phyloP scores from a whole-genome alignment of 2,113 vertebrate genomes.

The Puma concolor region DNA sequence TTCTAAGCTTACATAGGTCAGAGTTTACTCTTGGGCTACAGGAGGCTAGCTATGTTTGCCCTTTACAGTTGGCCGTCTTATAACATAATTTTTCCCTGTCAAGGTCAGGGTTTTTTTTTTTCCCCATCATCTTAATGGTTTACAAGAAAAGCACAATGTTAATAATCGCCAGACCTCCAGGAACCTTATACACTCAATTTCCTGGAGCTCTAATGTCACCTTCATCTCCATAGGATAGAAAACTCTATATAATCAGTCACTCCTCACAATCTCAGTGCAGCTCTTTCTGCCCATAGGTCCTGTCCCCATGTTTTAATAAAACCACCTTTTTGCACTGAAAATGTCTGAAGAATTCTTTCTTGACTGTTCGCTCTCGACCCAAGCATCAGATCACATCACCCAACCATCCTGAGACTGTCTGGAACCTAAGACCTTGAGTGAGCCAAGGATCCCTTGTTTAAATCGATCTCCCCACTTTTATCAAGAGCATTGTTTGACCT shows the following conservation, averaged over 20 bases:
- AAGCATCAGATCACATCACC: not conserved
- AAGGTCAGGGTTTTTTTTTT: too few relatives aligned
- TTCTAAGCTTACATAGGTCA: too few relatives aligned
- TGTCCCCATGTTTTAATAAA: not conserved
- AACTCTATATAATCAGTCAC: not conserved
- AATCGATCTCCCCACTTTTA: not conserved
- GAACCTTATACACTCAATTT: not conserved
- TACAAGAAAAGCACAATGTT: not conserved
- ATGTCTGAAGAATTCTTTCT: not conserved
- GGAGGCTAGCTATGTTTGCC: too few relatives aligned
- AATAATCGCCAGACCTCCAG: not conserved
- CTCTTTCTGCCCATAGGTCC: not conserved
- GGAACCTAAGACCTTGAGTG: not conserved
- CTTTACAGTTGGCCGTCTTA: too few relatives aligned
- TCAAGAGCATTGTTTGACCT: not conserved
- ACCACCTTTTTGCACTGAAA: not conserved
- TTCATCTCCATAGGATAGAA: not conserved
- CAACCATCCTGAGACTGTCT: not conserved
- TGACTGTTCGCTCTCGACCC: not conserved
- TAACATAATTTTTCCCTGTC: too few relatives aligned
- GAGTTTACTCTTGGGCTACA: too few relatives aligned
- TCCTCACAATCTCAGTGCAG: not conserved
- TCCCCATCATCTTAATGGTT: not conserved
- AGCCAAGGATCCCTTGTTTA: not conserved
- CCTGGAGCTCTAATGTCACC: not conserved